Base-by-base conservation (phyloP, 2,888 invertebrate genomes). In the Ectemnius continuus region DNA sequence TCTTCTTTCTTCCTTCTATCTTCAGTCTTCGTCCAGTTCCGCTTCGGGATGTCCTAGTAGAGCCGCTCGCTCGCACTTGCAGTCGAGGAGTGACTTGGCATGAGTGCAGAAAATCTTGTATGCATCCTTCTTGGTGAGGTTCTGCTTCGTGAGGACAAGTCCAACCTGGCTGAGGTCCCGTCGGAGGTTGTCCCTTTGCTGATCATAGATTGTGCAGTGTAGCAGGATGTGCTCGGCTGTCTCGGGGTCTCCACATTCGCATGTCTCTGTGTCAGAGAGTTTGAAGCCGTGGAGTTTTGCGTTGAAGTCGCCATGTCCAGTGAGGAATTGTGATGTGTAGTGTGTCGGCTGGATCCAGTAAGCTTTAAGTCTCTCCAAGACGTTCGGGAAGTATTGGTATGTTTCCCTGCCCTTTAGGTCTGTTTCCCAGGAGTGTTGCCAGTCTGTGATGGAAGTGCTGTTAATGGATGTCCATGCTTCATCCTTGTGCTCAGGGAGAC, bases 11-110 rank as follows among this genome's bases (percentile, higher is more conserved):
- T 6, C 23, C 5, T 23, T n/a, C 26, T 26, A 0, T 52, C 23
- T 28, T 8, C 62, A 20, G 26, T 52, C 23, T 23, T 62, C 26
- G 23, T 23, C 45, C 6, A 65, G 62, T 14, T 62, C 62, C n/a
- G 62, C 48, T 14, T 62, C 48, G n/a, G 16, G 48, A 26, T 16
- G 11, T 14, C 48, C 62, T 26, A 48, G 62, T 14, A 62, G 28
- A 48, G 62, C 48, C 47, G 52, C 26, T 28, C 28, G 48, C 62
- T 62, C 52, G 20, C 20, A 20, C 20, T 20, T 20, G 20, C 20
- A 20, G 2, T 1, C 20, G 20, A 20, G 20, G 20, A 20, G 20
- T 2, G 2, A 2, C 20, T 20, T 20, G 20, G 20, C 20, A 2
- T 20, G 2, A 2, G 20, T 2, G 20, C 20, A 20, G 2, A 20